Evolutionary conservation across 2,113 vertebrate genomes (phyloP).

Genomic region (Tiliqua scincoides): DNA sequence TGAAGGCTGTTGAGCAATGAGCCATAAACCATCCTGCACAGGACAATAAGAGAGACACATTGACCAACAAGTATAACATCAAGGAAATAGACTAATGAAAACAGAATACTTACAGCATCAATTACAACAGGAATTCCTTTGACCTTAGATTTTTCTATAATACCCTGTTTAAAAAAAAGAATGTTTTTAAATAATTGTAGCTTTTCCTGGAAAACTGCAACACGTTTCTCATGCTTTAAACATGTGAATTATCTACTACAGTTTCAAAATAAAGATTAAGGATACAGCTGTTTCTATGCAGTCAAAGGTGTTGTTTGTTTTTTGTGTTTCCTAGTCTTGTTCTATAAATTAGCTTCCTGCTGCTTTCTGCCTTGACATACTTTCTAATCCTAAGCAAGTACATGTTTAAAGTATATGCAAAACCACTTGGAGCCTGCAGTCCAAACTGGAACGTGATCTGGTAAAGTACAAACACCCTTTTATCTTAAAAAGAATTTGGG

Average conservation of each 20-base stretch:
- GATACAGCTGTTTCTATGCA: background rate
- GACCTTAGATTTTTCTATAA: slow-evolving; percentile 88
- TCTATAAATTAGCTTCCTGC: background rate
- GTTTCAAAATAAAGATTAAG: slow-evolving; percentile 14
- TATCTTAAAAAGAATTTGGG: background rate
- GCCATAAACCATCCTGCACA: slow-evolving; percentile 93
- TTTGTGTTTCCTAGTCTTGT: background rate
- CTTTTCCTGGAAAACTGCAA: background rate
- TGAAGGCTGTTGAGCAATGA: slow-evolving; percentile 89
- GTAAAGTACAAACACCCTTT: background rate
- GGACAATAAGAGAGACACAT: slow-evolving; percentile 14
- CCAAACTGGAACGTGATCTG: background rate
- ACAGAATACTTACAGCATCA: slow-evolving; percentile 89
- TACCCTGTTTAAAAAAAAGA: slow-evolving; percentile 78
- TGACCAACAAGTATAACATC: background rate
- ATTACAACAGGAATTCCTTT: slow-evolving; percentile 91
- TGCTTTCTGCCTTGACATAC: too few species aligned
- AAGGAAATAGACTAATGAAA: slow-evolving; percentile 24
- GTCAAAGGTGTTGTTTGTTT: background rate
- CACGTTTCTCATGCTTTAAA: background rate
- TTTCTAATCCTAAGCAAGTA: too few species aligned
- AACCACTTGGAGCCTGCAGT: background rate
- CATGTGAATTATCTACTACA: background rate
- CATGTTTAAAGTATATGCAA: background rate
- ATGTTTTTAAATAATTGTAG: slow-evolving; percentile 1